phyloP scores from a whole-genome alignment of 2,888 invertebrate species.

The Lamellibrachia columna region DNA sequence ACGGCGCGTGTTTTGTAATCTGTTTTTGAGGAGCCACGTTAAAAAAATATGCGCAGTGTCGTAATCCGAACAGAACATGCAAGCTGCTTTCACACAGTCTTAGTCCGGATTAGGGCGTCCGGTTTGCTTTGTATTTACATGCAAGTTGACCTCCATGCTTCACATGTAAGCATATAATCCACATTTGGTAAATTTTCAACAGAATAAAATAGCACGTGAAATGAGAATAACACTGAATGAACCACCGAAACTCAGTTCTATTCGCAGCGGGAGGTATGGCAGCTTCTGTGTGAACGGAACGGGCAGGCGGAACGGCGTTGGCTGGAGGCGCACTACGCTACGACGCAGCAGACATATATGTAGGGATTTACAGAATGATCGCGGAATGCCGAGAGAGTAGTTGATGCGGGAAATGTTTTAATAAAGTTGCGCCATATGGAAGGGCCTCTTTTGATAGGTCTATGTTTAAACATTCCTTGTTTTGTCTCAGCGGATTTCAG shows the following conservation, averaged over 20 bases:
- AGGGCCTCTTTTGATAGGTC: background rate
- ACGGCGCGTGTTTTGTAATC: background rate
- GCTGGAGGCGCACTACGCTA: background rate
- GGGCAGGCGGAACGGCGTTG: too few relatives aligned
- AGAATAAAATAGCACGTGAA: background rate
- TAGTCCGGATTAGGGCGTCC: background rate
- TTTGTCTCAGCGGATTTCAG: background rate
- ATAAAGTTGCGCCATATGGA: background rate
- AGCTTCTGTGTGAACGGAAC: background rate
- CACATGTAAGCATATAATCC: background rate
- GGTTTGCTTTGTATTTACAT: background rate
- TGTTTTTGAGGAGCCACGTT: background rate
- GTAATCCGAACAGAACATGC: slow-evolving; percentile 1
- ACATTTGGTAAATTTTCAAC: background rate
- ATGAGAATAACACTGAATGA: background rate
- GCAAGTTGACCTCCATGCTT: background rate
- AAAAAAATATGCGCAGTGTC: background rate
- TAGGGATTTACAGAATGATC: background rate
- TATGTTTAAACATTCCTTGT: background rate
- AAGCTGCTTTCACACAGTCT: background rate
- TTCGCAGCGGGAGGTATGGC: background rate
- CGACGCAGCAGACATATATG: background rate
- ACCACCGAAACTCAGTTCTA: background rate
- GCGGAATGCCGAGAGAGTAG: background rate
- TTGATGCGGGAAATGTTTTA: background rate